phyloP scores from a whole-genome alignment of 2,888 invertebrate genomes.

The Scaptomyza caliginosa region DNA sequence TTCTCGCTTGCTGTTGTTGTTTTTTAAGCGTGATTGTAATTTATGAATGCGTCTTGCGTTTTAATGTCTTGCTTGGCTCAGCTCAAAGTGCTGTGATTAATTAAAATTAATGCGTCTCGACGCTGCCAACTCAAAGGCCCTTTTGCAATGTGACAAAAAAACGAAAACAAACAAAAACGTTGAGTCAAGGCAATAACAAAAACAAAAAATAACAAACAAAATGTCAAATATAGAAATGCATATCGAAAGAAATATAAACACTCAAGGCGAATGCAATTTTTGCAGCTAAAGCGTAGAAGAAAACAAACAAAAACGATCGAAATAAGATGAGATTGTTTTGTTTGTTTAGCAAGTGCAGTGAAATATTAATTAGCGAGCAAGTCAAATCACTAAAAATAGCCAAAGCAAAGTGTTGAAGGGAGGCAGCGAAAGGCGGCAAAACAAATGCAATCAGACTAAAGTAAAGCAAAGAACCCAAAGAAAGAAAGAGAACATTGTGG shows the following conservation, averaged over 20 bases:
- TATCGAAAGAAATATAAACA: slow-evolving; percentile 32
- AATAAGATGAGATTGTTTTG: slow-evolving; percentile 57
- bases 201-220: slow-evolving; percentile 39
- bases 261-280: slow-evolving; percentile 55
- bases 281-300: too few relatives aligned
- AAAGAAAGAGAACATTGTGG: slow-evolving; percentile 42
- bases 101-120: slow-evolving; percentile 53
- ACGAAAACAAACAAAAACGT: not conserved
- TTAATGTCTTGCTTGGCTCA: slow-evolving; percentile 34
- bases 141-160: slow-evolving; percentile 7
- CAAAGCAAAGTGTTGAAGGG: not conserved
- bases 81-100: slow-evolving; percentile 53
- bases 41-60: slow-evolving; percentile 38
- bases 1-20: not conserved
- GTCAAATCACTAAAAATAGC: slow-evolving; percentile 53
- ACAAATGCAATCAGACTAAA: slow-evolving; percentile 49
- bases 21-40: slow-evolving; percentile 32
- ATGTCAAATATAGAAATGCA: slow-evolving; percentile 44
- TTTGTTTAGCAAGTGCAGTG: slow-evolving; percentile 62
- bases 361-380: slow-evolving; percentile 66
- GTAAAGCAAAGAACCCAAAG: slow-evolving; percentile 13
- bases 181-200: slow-evolving; percentile 18
- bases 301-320: too few relatives aligned
- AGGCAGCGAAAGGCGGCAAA: not conserved
- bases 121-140: not conserved